A percentile compares a stretch with the other conserved stretches of the same genome.
phyloP scores from a whole-genome alignment of 2,797 vertebrate species.

The Lutjanus argentimaculatus region DNA sequence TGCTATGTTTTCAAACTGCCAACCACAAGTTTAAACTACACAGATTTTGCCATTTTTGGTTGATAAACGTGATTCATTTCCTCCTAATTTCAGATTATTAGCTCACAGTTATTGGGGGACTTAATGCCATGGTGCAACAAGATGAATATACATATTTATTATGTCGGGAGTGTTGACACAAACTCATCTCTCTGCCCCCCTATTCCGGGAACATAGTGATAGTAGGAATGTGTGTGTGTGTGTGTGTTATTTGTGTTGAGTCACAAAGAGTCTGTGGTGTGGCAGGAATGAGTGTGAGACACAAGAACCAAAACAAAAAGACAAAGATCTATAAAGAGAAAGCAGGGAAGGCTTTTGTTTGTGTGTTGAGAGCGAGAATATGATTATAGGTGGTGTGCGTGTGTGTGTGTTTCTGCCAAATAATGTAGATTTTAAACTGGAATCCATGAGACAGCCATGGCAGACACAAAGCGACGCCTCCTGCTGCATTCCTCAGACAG shows the following conservation, averaged over 20 bases:
- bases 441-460: slow-evolving; percentile 52
- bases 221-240: not conserved
- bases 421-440: slow-evolving; percentile 44
- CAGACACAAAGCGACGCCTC: slow-evolving; percentile 44
- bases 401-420: slow-evolving; percentile 37
- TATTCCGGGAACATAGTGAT: slow-evolving; percentile 17
- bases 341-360: slow-evolving; percentile 21
- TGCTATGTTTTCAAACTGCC: not conserved
- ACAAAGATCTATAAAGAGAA: slow-evolving; percentile 11
- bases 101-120: not conserved
- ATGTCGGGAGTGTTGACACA: slow-evolving; percentile 1
- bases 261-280: slow-evolving; percentile 15
- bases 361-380: slow-evolving; percentile 14
- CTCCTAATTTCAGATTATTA: not conserved
- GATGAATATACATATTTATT: not conserved
- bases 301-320: not conserved
- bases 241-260: slow-evolving; percentile 10
- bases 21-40: not conserved
- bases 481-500: slow-evolving; percentile 74
- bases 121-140: not conserved
- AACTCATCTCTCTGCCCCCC: not conserved
- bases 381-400: slow-evolving; percentile 4
- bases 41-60: not conserved
- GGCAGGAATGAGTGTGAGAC: slow-evolving; percentile 12
- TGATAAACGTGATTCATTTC: not conserved